Evolutionary conservation across 2,113 vertebrate genomes (phyloP), one percentile per base, ranked within the genome.

Genomic region (Fulica atra): DNA sequence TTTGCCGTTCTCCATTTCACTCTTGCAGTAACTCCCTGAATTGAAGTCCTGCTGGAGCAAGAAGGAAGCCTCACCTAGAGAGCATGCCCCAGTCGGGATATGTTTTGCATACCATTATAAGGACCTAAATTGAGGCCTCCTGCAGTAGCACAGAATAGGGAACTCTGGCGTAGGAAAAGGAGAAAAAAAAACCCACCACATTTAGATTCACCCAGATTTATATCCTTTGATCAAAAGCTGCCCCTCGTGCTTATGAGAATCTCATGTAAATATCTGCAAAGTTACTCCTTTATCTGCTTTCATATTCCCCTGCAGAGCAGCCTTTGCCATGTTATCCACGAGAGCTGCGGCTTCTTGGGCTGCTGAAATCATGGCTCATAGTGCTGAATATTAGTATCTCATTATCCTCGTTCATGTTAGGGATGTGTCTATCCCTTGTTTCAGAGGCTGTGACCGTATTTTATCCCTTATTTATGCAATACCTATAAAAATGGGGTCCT

Each of bases 201-300:
- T 93, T 96, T 95, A 93, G 91, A 92, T 96, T 97, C 95, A 93
- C 91, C 83, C 96, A 95, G 92, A 93, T 96, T 86, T 95, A 60
- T 91, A 92, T 92, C 93, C 93, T 97, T 97, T 96, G 96, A 96
- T 96, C 95, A 97, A 91, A 95, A 95, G 69, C 61, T 84, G 89
- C 93, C 91, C 95, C 91, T 92, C 78, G 96, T 95, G 91, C 95
- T 95, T 95, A 92, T 89, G 83, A 95, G 89, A 93, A 95, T 91
- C 94, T 93, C 88, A 74, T 95, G 85, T 95, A 97, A 96, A 95
- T 96, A 95, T 90, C 96, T 92, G 80, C 68, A 63, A 96, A 95
- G 82, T 94, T 95, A 74, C 76, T 94, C 51, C 91, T 94, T 86
- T 81, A 66, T 92, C 88, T 86, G 71, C 82, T 90, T 93, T 92